Conservation (phyloP, 2,113 vertebrate genomes). For the Elephantulus edwardii region DNA sequence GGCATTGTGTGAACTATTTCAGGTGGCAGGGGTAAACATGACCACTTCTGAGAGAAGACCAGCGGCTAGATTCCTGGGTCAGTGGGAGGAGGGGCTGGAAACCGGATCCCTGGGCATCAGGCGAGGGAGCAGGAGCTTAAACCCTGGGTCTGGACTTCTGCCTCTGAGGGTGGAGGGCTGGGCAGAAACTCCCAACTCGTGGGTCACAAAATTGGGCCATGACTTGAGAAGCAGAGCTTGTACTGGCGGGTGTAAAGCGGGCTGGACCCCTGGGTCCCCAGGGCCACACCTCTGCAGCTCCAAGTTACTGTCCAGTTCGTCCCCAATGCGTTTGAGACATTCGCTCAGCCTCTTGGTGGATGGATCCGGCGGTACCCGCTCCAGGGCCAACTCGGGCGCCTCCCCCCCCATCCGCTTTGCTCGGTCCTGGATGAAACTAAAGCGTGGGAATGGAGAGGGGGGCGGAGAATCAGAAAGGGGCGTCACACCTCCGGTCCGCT, state of each 20-base stretch:
- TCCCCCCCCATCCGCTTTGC: slow-evolving; percentile 72
- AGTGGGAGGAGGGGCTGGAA: no score
- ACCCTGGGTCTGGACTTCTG: no score
- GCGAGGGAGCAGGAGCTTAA: background rate
- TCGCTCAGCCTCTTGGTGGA: slow-evolving; percentile 87
- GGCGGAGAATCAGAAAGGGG: slow-evolving; percentile 32
- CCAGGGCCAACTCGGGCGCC: slow-evolving; percentile 61
- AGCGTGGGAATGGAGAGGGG: background rate
- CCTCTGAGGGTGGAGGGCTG: background rate
- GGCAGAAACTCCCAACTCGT: no score
- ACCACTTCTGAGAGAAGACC: no score
- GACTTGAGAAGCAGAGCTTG: background rate
- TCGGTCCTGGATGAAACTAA: slow-evolving; percentile 82
- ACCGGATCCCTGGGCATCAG: no score
- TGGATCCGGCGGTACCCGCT: slow-evolving; percentile 83
- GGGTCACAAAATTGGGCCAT: background rate
- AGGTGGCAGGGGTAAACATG: no score
- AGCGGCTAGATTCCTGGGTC: no score
- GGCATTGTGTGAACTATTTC: no score
- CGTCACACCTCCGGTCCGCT: background rate
- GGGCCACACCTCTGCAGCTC: slow-evolving; percentile 88
- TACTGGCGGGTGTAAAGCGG: background rate
- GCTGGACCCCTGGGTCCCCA: background rate
- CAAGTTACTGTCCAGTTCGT: slow-evolving; percentile 90
- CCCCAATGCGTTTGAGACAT: slow-evolving; percentile 92